Base-by-base conservation (phyloP, 2,888 invertebrate species). In the Acanthosepion pharaonis region DNA sequence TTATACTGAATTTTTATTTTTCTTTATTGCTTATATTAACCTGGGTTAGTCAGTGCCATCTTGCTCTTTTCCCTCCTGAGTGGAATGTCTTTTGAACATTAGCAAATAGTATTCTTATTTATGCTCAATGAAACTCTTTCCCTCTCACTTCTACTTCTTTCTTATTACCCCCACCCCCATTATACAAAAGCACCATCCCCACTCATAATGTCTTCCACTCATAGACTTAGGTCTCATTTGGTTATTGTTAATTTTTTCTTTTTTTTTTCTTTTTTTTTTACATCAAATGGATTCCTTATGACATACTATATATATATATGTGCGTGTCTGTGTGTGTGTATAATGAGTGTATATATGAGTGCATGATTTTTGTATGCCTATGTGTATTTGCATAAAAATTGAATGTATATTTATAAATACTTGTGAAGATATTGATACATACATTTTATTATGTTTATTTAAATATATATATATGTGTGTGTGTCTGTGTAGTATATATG, bases 71-170 rank as follows among this genome's bases (percentile, higher is more conserved):
- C n/a, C 78, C 8, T 15, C 11, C n/a, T 33, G 33, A 78, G n/a
- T 78, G 78, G 78, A 78, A 78, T 78, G 78, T 78, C 78, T 78
- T 78, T 78, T 78, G 78, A 78, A 78, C n/a, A 78, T 78, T n/a
- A 78, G 78, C 9, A 78, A 78, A 78, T 78, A 78, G 78, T 78
- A n/a, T 78, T 78, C n/a, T 78, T 78, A 78, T 78, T 78, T 11
- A 78, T n/a, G 78, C n/a, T n/a, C 78, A 78, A 78, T 78, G 78
- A 78, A 59, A n/a, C 8, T 11, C n/a, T 9, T 5, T n/a, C n/a
- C 18, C n/a, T n/a, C 5, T 33, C n/a, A 5, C n/a, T 15, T 11
- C 15, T 15, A 15, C n/a, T 33, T n/a, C 8, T 23, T 15, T 78
- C 78, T n/a, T 28, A 33, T 15, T 5, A 15, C 11, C n/a, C 5